These are phyloP conservation scores for Lymantria monacha DNA, from an alignment of 2,888 invertebrate genomes.

Conservation along the genomic window DNA sequence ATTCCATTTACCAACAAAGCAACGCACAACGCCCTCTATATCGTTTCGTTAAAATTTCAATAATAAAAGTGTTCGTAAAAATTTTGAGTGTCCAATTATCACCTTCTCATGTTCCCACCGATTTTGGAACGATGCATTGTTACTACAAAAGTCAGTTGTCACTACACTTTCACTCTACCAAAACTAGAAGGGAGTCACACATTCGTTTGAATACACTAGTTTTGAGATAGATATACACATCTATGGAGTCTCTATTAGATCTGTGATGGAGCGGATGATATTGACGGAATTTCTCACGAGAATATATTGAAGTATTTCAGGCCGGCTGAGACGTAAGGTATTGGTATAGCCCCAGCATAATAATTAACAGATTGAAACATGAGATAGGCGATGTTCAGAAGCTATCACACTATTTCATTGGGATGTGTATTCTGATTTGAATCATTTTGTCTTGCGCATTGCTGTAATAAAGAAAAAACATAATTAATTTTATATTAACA, in stretches of 20 bases:
- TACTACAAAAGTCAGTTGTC: constrained; percentile 36
- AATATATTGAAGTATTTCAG: constrained; percentile 71
- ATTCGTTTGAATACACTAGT: constrained; percentile 47
- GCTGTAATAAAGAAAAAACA: constrained; percentile 82
- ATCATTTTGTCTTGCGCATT: constrained; percentile 90
- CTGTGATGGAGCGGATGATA: constrained; percentile 43
- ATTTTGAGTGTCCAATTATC: constrained; percentile 63
- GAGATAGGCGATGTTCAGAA: constrained; percentile 85
- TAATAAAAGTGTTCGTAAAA: constrained; percentile 59
- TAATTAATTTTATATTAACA: background rate
- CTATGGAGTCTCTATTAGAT: constrained; percentile 48
- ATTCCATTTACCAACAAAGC: constrained; percentile 70
- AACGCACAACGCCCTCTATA: constrained; percentile 64
- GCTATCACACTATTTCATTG: constrained; percentile 93
- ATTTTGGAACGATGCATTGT: constrained; percentile 51
- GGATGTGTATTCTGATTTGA: constrained; percentile 92
- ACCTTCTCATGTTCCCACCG: constrained; percentile 71
- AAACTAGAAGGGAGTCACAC: constrained; percentile 50
- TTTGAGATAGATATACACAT: constrained; percentile 44
- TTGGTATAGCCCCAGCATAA: constrained; percentile 74
- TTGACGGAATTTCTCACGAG: constrained; percentile 55
- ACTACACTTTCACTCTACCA: constrained; percentile 56
- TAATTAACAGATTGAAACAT: constrained; percentile 85
- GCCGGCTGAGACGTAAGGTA: constrained; percentile 71
- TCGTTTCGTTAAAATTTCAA: constrained; percentile 52